Evolutionary conservation across 2,888 invertebrate species (phyloP).

Genomic region (Diplolepis rosae): DNA sequence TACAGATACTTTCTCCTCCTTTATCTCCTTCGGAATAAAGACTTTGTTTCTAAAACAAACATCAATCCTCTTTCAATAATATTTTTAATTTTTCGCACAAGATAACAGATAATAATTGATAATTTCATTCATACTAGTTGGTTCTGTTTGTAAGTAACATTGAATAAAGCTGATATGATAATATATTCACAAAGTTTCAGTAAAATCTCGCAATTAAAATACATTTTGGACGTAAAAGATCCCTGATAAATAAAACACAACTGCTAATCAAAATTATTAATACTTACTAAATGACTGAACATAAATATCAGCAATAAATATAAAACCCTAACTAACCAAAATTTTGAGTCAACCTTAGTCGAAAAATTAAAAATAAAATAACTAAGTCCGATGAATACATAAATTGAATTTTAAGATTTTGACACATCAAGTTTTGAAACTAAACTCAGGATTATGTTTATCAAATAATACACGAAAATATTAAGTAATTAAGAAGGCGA

Average conservation of each 20-base stretch:
- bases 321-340: neutral
- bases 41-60: neutral
- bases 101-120: slow-evolving; percentile 4
- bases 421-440: too few species aligned
- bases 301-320: neutral
- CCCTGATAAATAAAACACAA: neutral
- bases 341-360: neutral
- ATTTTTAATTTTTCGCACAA: neutral
- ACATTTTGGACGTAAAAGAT: neutral
- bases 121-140: slow-evolving; percentile 11
- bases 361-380: too few species aligned
- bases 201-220: neutral
- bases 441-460: too few species aligned
- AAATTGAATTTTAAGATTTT: too few species aligned
- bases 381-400: too few species aligned
- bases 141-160: slow-evolving; percentile 8
- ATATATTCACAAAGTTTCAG: neutral
- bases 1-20: slow-evolving; percentile 19
- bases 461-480: too few species aligned
- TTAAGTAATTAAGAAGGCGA: too few species aligned
- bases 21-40: neutral
- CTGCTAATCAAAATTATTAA: neutral
- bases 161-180: neutral
- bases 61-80: neutral
- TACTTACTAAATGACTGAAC: neutral